Base-by-base conservation (phyloP, 1,140 invertebrate species). In the Centruroides sculpturatus region DNA sequence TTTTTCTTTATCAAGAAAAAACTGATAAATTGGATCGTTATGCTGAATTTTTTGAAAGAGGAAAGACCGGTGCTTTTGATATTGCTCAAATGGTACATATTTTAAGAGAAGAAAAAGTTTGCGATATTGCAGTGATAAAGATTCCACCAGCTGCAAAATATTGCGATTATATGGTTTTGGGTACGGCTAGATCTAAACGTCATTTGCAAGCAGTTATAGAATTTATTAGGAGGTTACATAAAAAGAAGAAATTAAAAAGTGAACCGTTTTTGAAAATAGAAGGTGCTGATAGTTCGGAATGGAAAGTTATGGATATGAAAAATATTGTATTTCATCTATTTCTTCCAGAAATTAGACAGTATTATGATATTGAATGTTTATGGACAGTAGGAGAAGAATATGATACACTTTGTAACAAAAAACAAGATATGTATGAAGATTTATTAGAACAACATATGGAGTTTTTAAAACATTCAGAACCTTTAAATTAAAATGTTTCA, bases 311-410 rank as follows among this genome's bases (percentile, higher is more conserved):
- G 5, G 35, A 53, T 8, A 53, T 53, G 51, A 36, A 5, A 57
- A 94, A 95, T 71, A 94, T 96, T 65, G 85, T 84, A 3, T 69
- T 96, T n/a, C 92, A 97, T 69, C 81, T 96, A 64, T 92, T 95
- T 73, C 82, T 82, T 36, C 72, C 77, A 5, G 75, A 83, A 68
- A 77, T 80, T 7, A 78, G 92, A 67, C 71, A 80, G 64, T 69
- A 77, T 51, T 93, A 92, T 72, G 91, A 96, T 76, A 76, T 97
- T 59, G 92, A 97, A 76, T 85, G 85, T 7, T 73, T 96, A 34
- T 97, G 92, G 92, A 79, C 85, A 54, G 81, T 93, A 48, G 92
- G 92, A 8, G 71, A 80, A 3, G 75, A 89, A 69, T 90, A 80
- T 78, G 92, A 95, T 47, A 60, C 54, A 54, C 51, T 59, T 50